Evolutionary conservation across 2,888 invertebrate genomes (phyloP), one percentile per base, ranked within the genome.

Genomic region (Acanthopleura granulata): DNA sequence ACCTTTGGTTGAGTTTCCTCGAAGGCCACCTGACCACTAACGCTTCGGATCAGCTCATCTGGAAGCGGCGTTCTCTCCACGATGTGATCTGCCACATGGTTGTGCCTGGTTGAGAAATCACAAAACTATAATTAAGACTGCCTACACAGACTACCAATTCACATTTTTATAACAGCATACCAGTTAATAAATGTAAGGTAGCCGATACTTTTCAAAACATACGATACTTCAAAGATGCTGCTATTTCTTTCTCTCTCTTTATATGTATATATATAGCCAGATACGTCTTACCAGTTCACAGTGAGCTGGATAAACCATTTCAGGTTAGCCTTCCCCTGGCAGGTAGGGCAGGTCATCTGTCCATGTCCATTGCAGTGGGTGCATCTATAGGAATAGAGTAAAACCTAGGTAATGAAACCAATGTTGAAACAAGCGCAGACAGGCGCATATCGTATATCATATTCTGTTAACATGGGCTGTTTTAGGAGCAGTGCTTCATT

Each of bases 41-140:
- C 92, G 76, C 86, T 49, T 40, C 71, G 6, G 40, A 71, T 71
- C 22, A 71, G 71, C 49, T 71, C 71, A 49, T 71, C 71, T 0
- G 92, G 92, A 49, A 92, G 85, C n/a, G 87, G 86, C 62, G 88
- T 90, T 72, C 88, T 83, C 82, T 91, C 90, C 49, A 91, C 89
- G 57, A 92, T 91, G 83, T 92, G 91, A 79, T 92, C 92, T 49
- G 91, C 91, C 15, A 89, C 84, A 77, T 92, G 91, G 78, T 91
- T 91, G 77, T 90, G 91, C 92, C 92, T 92, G 25, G 16, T 9
- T 4, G 69, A 3, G 14, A 16, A 69, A 69, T 29, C 4, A 69
- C 18, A 69, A 29, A 61, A 61, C n/a, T 61, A 61, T 12, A 61
- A 51, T 15, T 6, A 61, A 61, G 3, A 25, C n/a, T 61, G 40